Evolutionary conservation across 2,113 vertebrate genomes (phyloP).

Genomic region (Hemiscyllium ocellatum): DNA sequence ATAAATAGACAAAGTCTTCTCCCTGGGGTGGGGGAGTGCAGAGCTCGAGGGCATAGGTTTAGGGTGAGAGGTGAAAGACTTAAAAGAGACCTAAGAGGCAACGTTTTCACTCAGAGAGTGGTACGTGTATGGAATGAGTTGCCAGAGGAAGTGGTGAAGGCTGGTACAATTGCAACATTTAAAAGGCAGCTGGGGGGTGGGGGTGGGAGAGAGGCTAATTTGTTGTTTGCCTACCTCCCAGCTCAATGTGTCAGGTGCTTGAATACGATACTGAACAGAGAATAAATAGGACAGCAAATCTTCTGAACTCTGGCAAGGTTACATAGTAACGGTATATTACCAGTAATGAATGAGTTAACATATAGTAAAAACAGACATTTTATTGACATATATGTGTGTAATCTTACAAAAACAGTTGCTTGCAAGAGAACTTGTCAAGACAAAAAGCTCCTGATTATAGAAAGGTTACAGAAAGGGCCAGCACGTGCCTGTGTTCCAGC

Average conservation of each 20-base stretch:
- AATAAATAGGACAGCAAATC: not conserved
- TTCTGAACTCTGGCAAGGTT: not conserved
- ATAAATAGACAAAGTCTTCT: too few relatives aligned
- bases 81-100: too few relatives aligned
- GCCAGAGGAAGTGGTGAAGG: too few relatives aligned
- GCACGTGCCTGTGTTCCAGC: not conserved
- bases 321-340: not conserved
- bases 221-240: not conserved
- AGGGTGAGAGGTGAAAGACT: too few relatives aligned
- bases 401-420: constrained; percentile 17
- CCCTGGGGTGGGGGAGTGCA: too few relatives aligned
- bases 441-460: not conserved
- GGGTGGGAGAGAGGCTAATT: not conserved
- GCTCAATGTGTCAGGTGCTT: not conserved
- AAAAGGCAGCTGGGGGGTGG: too few relatives aligned
- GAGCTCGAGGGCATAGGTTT: too few relatives aligned
- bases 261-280: not conserved
- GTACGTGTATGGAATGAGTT: too few relatives aligned
- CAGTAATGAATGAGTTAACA: not conserved
- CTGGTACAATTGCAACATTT: too few relatives aligned
- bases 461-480: not conserved
- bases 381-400: constrained; percentile 21
- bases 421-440: not conserved
- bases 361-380: constrained; percentile 26
- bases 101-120: too few relatives aligned